Evolutionary conservation across 2,888 invertebrate species (phyloP).

Genomic region (Leucoma salicis): DNA sequence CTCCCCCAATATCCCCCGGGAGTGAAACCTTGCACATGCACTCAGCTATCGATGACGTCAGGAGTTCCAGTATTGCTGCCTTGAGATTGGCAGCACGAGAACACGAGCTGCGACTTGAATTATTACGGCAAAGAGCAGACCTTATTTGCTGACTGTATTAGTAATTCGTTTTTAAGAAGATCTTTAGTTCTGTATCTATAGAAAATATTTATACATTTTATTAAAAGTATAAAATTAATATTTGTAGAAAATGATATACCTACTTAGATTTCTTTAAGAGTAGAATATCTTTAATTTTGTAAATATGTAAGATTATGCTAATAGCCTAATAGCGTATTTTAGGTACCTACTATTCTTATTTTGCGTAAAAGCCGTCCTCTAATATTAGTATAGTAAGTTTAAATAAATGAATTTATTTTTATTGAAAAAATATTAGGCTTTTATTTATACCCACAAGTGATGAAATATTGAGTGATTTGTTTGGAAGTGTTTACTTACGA

Average conservation of each 20-base stretch:
- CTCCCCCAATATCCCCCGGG: constrained; percentile 80
- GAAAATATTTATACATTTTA: not conserved
- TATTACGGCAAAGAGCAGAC: constrained; percentile 87
- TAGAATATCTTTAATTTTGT: constrained; percentile 17
- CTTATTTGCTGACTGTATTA: constrained; percentile 58
- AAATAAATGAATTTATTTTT: constrained; percentile 35
- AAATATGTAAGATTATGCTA: constrained; percentile 19
- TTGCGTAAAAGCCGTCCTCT: constrained; percentile 29
- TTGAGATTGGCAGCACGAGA: constrained; percentile 93
- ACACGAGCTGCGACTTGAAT: constrained; percentile 92
- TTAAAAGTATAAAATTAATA: constrained; percentile 8
- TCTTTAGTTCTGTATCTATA: not conserved
- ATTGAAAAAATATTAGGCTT: constrained; percentile 4
- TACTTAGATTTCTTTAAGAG: constrained; percentile 14
- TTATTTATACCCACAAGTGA: too few species aligned
- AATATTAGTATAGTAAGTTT: constrained; percentile 19
- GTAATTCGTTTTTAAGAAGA: not conserved
- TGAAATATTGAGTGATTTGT: too few species aligned
- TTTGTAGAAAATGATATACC: constrained; percentile 24
- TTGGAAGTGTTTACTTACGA: too few species aligned
- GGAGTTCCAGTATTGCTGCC: constrained; percentile 93
- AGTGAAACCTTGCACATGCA: constrained; percentile 73
- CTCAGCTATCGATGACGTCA: constrained; percentile 84
- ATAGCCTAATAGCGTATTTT: not conserved
- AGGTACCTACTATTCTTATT: too few species aligned